Evolutionary conservation across 2,797 vertebrate species (phyloP).

Genomic region (Acestrorhynchus altus): DNA sequence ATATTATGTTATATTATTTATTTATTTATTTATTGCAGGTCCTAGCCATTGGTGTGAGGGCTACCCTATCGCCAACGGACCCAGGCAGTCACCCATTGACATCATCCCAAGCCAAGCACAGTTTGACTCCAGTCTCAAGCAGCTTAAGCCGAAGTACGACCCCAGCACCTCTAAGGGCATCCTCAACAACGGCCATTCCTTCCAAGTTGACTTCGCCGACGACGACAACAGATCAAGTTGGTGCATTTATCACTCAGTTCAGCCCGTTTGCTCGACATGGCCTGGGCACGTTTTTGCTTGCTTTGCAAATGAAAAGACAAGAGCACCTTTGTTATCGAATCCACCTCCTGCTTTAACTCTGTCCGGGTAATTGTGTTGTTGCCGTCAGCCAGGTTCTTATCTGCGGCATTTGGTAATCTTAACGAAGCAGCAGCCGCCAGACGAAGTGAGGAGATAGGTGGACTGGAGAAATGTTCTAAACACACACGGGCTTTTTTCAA

Average conservation of each 20-base stretch:
- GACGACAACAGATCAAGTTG: constrained; percentile 88
- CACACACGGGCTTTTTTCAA: too few relatives aligned
- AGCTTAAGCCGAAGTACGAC: constrained; percentile 85
- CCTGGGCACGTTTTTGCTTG: too few relatives aligned
- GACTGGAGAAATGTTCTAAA: neutral
- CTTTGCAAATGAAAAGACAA: too few relatives aligned
- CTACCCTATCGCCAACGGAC: constrained; percentile 86
- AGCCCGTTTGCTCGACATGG: too few relatives aligned
- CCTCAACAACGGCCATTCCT: constrained; percentile 91
- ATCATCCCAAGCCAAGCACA: constrained; percentile 84
- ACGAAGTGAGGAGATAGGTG: neutral
- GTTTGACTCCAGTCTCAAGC: constrained; percentile 82
- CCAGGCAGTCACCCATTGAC: constrained; percentile 93
- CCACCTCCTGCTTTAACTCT: too few relatives aligned
- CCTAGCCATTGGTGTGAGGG: constrained; percentile 84
- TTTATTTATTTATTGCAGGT: constrained; percentile 73
- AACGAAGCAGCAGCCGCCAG: neutral
- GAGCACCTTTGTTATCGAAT: too few relatives aligned
- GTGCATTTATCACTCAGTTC: constrained; percentile 49
- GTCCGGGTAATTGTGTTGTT: neutral
- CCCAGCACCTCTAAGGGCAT: constrained; percentile 83
- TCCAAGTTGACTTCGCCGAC: constrained; percentile 91
- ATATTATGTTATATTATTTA: too few relatives aligned
- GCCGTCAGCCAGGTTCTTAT: neutral
- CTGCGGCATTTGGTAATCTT: neutral